Evolutionary conservation across 2,888 invertebrate genomes (phyloP).

Genomic region (Aspidiotus rigidus): DNA sequence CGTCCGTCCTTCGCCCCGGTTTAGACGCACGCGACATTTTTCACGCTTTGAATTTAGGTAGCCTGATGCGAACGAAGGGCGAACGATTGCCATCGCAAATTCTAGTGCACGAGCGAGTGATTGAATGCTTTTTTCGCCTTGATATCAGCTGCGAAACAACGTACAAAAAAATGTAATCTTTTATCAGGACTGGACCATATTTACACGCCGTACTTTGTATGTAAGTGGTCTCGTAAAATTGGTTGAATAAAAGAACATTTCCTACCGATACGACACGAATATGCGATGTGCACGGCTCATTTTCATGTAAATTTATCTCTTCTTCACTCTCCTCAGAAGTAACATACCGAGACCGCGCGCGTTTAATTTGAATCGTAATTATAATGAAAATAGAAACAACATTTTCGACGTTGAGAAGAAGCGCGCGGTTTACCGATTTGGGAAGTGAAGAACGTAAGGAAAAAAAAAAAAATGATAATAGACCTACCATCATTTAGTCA

Average conservation of each 20-base stretch:
- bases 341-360: no score
- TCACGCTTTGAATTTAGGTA: not conserved
- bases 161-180: no score
- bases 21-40: not conserved
- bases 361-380: no score
- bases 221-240: slow-evolving; percentile 12
- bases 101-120: no score
- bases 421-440: not conserved
- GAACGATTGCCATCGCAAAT: no score
- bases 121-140: no score
- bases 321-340: not conserved
- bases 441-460: not conserved
- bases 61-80: no score
- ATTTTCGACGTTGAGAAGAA: not conserved
- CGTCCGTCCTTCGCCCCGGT: not conserved
- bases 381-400: no score
- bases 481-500: no score
- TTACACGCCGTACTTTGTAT: slow-evolving; percentile 19
- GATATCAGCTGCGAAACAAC: no score
- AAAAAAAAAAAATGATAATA: no score
- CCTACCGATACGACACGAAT: slow-evolving; percentile 31
- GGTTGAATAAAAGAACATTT: slow-evolving; percentile 28
- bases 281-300: slow-evolving; percentile 21
- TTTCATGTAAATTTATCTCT: slow-evolving; percentile 27
- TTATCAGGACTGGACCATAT: not conserved